Evolutionary conservation across 2,113 vertebrate genomes (phyloP).

Genomic region (Nycticebus coucang): DNA sequence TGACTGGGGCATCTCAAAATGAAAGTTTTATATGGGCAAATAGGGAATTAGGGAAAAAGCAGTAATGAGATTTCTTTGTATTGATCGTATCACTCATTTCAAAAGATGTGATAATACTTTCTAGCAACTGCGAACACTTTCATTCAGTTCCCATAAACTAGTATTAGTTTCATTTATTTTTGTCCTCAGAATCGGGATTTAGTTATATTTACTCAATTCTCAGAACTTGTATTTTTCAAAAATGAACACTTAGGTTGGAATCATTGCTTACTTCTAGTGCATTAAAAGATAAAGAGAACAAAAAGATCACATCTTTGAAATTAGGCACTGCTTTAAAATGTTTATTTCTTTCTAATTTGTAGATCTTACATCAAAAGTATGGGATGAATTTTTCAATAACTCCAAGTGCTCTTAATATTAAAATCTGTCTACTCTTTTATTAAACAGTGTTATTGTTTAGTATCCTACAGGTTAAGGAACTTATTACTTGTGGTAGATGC

Average conservation of each 20-base stretch:
- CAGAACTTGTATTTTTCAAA: conserved; percentile 56
- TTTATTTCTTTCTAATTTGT: not conserved
- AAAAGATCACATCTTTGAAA: conserved; percentile 12
- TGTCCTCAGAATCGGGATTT: conserved; percentile 53
- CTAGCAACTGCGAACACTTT: conserved; percentile 62
- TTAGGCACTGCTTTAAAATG: not conserved
- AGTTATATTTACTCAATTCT: conserved; percentile 69
- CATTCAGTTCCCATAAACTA: conserved; percentile 60
- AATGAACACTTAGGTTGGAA: conserved; percentile 52
- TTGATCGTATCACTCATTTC: conserved; percentile 75
- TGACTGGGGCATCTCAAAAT: conserved; percentile 57
- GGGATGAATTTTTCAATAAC: not conserved
- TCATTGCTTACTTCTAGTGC: not conserved
- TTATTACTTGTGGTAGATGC: not conserved
- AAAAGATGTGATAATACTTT: conserved; percentile 67
- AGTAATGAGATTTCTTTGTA: conserved; percentile 60
- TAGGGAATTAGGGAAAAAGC: conserved; percentile 58
- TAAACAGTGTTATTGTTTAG: not conserved
- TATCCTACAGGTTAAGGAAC: not conserved
- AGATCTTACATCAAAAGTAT: conserved; percentile 11
- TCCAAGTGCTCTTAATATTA: not conserved
- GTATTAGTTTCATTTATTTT: conserved; percentile 74
- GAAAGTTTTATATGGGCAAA: conserved; percentile 48
- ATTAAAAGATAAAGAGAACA: conserved; percentile 43
- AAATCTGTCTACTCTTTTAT: not conserved